Conservation (phyloP, 2,113 vertebrate species). For the Butorides virescens region DNA sequence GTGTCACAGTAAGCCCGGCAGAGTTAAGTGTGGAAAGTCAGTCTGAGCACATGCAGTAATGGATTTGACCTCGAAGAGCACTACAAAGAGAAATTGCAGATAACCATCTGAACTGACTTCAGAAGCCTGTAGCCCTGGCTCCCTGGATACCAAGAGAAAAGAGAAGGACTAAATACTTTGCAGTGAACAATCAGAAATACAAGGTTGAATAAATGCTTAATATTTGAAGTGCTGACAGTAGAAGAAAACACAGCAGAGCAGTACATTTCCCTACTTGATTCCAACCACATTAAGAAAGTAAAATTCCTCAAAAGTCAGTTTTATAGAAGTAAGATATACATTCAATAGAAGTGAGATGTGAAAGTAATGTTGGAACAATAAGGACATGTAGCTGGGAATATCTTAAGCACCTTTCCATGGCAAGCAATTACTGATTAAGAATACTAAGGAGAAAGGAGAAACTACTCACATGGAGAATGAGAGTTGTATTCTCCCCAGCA, state of each 20-base stretch:
- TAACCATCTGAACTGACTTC: conserved; percentile 78
- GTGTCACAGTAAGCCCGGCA: conserved; percentile 55
- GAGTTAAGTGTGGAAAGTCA: conserved; percentile 76
- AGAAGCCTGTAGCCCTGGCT: conserved; percentile 69
- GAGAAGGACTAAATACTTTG: conserved; percentile 30
- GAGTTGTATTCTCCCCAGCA: not conserved
- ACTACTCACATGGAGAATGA: rapidly evolving
- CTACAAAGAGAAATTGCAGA: conserved; percentile 76
- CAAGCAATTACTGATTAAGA: not conserved
- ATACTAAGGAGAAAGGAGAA: not conserved
- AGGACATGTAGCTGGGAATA: not conserved
- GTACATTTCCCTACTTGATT: not conserved
- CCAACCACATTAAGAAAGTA: not conserved
- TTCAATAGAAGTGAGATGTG: not conserved
- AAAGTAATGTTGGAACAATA: not conserved
- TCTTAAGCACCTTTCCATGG: not conserved
- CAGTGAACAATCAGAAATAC: conserved; percentile 46
- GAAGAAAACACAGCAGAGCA: not conserved
- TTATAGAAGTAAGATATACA: not conserved
- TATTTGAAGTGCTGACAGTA: conserved; percentile 31
- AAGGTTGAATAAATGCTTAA: conserved; percentile 34
- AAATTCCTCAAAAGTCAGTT: not conserved
- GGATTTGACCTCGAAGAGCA: conserved; percentile 76
- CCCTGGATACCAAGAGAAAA: conserved; percentile 52
- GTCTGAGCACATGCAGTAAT: conserved; percentile 73